Evolutionary conservation across 2,113 vertebrate genomes (phyloP), one percentile per base, ranked within the genome.

Genomic region (Petaurus breviceps): DNA sequence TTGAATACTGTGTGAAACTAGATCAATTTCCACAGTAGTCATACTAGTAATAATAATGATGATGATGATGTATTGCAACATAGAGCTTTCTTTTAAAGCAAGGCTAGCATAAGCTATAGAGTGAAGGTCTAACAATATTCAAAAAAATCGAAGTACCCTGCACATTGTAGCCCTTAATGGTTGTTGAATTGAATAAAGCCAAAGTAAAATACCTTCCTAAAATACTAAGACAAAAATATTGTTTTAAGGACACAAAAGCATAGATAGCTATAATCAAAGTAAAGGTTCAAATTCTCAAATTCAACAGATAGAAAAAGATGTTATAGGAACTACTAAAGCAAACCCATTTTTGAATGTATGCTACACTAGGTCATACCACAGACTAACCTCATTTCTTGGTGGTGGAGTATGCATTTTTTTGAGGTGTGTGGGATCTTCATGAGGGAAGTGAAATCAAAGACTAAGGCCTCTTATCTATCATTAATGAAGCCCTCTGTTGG

Each of bases 211-310:
- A 31, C 61, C 14, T 68, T 68, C 4, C 31, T 68, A 68, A 68
- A 68, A 68, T 68, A 12, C 12, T 68, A 92, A 92, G 37, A 93
- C n/a, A 46, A 94, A 92, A 92, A 90, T 92, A 95, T 14, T 49
- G 19, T 68, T 92, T 91, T 61, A 91, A 26, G n/a, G 57, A 96
- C 53, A 52, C 52, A 91, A 61, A 93, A 22, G 51, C 77, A 93
- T 28, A 3, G 77, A 96, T 53, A 90, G 55, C 54, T 92, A 92
- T 47, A 25, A 77, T 49, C 55, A 91, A 90, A n/a, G n/a, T 47
- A 93, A 96, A n/a, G 49, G 46, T 93, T 46, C 91, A 43, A n/a
- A 25, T 95, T 93, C 93, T 92, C 77, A 91, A 90, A 93, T 90
- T 53, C 24, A 68, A 92, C 90, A 10, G n/a, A 1, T 16, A 12